phyloP scores from a whole-genome alignment of 2,797 vertebrate genomes.

The Ctenochaetus hawaiiensis region DNA sequence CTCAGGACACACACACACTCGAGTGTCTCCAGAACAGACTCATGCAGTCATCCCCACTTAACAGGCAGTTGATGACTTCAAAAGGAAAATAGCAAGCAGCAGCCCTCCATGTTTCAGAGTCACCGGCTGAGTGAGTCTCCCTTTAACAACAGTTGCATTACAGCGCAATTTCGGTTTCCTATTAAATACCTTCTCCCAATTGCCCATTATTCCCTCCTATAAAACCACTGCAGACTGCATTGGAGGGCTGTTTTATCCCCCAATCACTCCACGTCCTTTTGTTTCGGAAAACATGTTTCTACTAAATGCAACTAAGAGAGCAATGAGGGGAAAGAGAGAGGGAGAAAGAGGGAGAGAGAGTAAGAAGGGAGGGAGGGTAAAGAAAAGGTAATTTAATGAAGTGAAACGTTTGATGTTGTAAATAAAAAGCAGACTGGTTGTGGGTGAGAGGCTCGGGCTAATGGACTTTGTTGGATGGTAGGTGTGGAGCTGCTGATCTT shows the following conservation, averaged over 20 bases:
- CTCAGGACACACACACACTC: constrained; percentile 39
- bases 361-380: constrained; percentile 60
- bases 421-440: constrained; percentile 87
- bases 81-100: constrained; percentile 67
- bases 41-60: constrained; percentile 69
- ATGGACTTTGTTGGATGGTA: constrained; percentile 84
- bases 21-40: constrained; percentile 55
- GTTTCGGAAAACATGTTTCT: constrained; percentile 89
- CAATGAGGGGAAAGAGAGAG: constrained; percentile 30
- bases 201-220: constrained; percentile 89
- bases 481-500: constrained; percentile 87
- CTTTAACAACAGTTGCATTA: constrained; percentile 81
- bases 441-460: constrained; percentile 81
- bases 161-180: constrained; percentile 82
- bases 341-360: constrained; percentile 18
- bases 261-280: constrained; percentile 78
- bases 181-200: constrained; percentile 90
- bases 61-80: constrained; percentile 65
- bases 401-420: constrained; percentile 90
- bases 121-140: constrained; percentile 69
- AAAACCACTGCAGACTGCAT: constrained; percentile 86
- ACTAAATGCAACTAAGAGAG: constrained; percentile 78
- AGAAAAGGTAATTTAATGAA: constrained; percentile 87
- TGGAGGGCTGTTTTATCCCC: constrained; percentile 78
- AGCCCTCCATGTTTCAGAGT: constrained; percentile 71